phyloP scores from a whole-genome alignment of 1,140 invertebrate species.

The Lithobius niger region DNA sequence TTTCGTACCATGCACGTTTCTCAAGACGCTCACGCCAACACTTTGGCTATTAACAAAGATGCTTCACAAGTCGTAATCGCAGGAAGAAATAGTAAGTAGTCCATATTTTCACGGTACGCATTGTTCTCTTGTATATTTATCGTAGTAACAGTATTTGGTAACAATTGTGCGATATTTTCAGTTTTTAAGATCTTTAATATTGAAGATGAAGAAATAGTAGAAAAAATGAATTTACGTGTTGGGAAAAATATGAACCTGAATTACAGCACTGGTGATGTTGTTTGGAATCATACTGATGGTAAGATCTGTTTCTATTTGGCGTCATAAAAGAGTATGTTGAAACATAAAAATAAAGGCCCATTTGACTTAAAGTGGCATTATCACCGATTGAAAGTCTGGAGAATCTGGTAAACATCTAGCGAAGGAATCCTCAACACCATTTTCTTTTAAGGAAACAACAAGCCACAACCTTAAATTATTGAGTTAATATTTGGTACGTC shows the following conservation, averaged over 20 bases:
- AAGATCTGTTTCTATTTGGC: no score
- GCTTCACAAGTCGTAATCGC: constrained; percentile 82
- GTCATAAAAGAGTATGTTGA: no score
- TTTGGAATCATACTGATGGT: constrained; percentile 83
- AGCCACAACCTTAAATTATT: no score
- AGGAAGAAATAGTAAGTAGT: constrained; percentile 65
- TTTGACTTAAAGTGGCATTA: no score
- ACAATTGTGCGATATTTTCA: constrained; percentile 34
- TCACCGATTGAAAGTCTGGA: no score
- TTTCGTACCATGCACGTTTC: constrained; percentile 11
- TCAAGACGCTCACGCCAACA: constrained; percentile 72
- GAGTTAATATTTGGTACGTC: no score
- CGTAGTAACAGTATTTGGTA: not conserved
- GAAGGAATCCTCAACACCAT: no score
- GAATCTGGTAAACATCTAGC: no score
- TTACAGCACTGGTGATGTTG: constrained; percentile 88
- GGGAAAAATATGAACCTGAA: constrained; percentile 36
- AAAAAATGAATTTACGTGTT: constrained; percentile 71
- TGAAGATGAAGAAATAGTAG: constrained; percentile 68
- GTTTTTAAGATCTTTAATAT: constrained; percentile 87
- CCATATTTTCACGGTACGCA: not conserved
- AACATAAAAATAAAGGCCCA: no score
- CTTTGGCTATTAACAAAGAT: constrained; percentile 76
- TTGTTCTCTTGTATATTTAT: not conserved
- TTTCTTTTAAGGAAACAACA: no score